Percentiles rank a stretch among this genome's conserved stretches.
Conservation (phyloP, 2,888 invertebrate genomes). For the Brachypalpus laphriformis region DNA sequence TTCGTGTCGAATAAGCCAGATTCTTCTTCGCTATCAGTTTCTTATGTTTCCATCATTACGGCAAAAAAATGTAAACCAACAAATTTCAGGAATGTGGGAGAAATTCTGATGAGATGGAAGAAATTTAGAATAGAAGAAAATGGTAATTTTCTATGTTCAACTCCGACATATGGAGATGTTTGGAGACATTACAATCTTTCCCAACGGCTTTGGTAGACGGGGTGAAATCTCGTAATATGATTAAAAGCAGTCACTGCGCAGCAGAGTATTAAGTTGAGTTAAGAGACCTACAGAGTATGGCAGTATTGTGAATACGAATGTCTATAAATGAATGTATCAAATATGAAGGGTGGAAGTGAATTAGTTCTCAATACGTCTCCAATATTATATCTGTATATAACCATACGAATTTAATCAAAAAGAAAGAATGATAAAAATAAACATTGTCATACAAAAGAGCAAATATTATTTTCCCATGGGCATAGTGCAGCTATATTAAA, state of each 20-base stretch:
- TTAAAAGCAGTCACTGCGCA: background rate
- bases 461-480: background rate
- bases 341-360: background rate
- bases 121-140: background rate
- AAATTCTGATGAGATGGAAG: background rate
- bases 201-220: background rate
- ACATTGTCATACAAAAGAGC: background rate
- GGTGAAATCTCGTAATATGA: background rate
- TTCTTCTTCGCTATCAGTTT: background rate
- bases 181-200: background rate
- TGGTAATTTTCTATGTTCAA: background rate
- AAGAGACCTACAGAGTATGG: background rate
- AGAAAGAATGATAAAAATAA: background rate
- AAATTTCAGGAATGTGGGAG: background rate
- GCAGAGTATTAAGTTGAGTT: background rate
- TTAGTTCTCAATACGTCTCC: background rate
- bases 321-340: background rate
- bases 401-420: background rate
- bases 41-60: background rate
- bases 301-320: background rate
- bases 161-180: background rate
- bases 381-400: background rate
- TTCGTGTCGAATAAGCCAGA: background rate
- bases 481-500: too few species aligned
- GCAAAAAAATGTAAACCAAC: background rate